phyloP scores from a whole-genome alignment of 1,140 invertebrate genomes.

The Drosophila bocki region DNA sequence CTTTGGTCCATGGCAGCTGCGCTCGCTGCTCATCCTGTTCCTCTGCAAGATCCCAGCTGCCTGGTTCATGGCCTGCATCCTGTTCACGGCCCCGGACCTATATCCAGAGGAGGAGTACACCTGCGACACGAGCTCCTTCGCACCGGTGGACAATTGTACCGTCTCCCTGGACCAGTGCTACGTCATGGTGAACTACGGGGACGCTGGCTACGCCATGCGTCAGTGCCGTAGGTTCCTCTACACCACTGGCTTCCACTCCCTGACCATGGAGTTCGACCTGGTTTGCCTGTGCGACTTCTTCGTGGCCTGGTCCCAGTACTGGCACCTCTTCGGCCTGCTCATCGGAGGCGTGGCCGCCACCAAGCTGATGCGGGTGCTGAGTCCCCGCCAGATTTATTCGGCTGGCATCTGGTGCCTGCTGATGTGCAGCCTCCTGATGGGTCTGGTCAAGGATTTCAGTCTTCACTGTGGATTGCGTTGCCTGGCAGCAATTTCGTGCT shows the following conservation, averaged over 20 bases:
- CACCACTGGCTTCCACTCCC: constrained; percentile 64
- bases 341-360: constrained; percentile 83
- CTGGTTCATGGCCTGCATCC: constrained; percentile 85
- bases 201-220: constrained; percentile 55
- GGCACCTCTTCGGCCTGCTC: constrained; percentile 85
- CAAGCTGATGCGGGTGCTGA: constrained; percentile 79
- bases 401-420: constrained; percentile 75
- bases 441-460: constrained; percentile 76
- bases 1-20: constrained; percentile 84
- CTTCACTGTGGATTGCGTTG: constrained; percentile 83
- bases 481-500: constrained; percentile 77
- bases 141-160: constrained; percentile 33
- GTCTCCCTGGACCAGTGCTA: constrained; percentile 71
- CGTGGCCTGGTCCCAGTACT: constrained; percentile 85
- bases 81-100: constrained; percentile 80
- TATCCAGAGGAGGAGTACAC: constrained; percentile 66
- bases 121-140: constrained; percentile 55
- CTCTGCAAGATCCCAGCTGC: constrained; percentile 85
- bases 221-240: constrained; percentile 70
- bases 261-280: constrained; percentile 84
- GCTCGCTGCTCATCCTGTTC: constrained; percentile 80
- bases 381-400: constrained; percentile 80
- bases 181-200: constrained; percentile 56
- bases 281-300: constrained; percentile 84
- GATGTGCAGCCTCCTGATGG: constrained; percentile 74